Percentiles rank a stretch among this genome's conserved stretches.
These are phyloP conservation scores for Xenentodon cancila DNA, from an alignment of 2,797 vertebrate species.

Conservation along the genomic window DNA sequence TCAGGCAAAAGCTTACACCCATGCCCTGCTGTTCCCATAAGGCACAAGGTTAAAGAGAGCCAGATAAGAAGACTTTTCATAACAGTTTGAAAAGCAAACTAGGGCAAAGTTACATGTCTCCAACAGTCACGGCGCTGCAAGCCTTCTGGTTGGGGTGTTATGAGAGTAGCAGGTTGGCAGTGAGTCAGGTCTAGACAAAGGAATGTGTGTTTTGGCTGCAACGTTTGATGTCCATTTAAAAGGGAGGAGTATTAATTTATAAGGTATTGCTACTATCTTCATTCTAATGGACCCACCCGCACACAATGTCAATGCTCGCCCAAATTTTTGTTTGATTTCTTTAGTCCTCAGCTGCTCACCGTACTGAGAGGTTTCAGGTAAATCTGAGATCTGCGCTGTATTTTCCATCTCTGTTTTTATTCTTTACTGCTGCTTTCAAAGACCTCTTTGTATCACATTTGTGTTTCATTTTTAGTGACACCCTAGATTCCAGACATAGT, in stretches of 20 bases:
- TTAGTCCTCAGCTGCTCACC: conserved; percentile 33
- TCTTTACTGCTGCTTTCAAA: conserved; percentile 40
- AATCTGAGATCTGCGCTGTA: conserved; percentile 41
- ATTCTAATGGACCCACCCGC: conserved; percentile 30
- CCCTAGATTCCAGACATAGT: conserved; percentile 85
- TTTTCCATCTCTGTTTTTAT: conserved; percentile 47
- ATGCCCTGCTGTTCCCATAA: conserved; percentile 56
- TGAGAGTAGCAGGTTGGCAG: conserved; percentile 72
- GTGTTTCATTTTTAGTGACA: conserved; percentile 75
- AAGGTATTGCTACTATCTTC: conserved; percentile 53
- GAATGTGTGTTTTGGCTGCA: conserved; percentile 83
- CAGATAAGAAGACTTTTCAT: conserved; percentile 65
- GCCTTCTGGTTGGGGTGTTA: conserved; percentile 65
- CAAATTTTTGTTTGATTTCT: conserved; percentile 23
- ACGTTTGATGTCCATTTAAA: conserved; percentile 45
- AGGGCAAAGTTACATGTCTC: conserved; percentile 58
- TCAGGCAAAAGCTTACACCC: conserved; percentile 26
- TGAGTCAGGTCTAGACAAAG: conserved; percentile 80
- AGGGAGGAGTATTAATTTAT: conserved; percentile 73
- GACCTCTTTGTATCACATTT: conserved; percentile 64
- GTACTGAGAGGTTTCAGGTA: conserved; percentile 26
- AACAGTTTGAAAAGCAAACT: conserved; percentile 40
- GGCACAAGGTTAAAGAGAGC: conserved; percentile 63
- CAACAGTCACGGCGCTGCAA: conserved; percentile 63
- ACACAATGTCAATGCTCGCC: background rate